These are phyloP conservation scores for Netelia inedita DNA, from an alignment of 2,888 invertebrate species.

Conservation along the genomic window DNA sequence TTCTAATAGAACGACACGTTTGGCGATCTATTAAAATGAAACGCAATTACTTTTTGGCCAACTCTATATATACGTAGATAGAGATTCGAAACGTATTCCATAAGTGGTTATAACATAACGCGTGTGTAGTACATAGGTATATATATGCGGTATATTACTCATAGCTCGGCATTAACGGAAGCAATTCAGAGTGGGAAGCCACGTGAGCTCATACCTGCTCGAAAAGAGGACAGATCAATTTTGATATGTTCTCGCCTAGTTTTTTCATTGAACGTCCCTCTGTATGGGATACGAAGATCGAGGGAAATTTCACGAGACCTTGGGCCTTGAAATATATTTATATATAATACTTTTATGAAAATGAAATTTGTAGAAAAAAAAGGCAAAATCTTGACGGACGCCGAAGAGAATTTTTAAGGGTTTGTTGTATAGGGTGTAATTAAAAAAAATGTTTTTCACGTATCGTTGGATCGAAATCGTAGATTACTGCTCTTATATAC, in stretches of 20 bases:
- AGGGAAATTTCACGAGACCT: not conserved
- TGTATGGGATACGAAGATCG: slow-evolving; percentile 1
- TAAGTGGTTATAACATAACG: not conserved
- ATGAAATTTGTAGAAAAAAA: not conserved
- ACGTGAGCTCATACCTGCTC: slow-evolving; percentile 24
- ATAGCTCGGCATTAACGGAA: slow-evolving; percentile 43
- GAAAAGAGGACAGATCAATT: slow-evolving; percentile 50
- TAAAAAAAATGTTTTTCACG: not conserved
- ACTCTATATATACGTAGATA: not conserved
- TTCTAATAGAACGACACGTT: too few relatives aligned
- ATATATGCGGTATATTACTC: slow-evolving; percentile 20
- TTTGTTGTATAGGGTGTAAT: slow-evolving; percentile 7
- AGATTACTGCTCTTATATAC: too few relatives aligned
- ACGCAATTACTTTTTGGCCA: not conserved
- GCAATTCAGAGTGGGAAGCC: slow-evolving; percentile 40
- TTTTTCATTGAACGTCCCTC: slow-evolving; percentile 1
- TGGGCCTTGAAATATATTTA: slow-evolving; percentile 23
- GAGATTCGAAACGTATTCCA: slow-evolving; percentile 11
- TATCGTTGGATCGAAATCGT: not conserved
- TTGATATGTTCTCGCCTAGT: slow-evolving; percentile 25
- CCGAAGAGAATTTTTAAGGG: slow-evolving; percentile 56
- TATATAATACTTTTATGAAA: not conserved
- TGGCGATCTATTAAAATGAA: too few relatives aligned
- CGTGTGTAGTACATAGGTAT: not conserved
- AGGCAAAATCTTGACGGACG: slow-evolving; percentile 49